Percentiles rank a stretch among this genome's conserved stretches.
Evolutionary conservation across 2,888 invertebrate genomes (phyloP).

Genomic region (Volucella inanis): DNA sequence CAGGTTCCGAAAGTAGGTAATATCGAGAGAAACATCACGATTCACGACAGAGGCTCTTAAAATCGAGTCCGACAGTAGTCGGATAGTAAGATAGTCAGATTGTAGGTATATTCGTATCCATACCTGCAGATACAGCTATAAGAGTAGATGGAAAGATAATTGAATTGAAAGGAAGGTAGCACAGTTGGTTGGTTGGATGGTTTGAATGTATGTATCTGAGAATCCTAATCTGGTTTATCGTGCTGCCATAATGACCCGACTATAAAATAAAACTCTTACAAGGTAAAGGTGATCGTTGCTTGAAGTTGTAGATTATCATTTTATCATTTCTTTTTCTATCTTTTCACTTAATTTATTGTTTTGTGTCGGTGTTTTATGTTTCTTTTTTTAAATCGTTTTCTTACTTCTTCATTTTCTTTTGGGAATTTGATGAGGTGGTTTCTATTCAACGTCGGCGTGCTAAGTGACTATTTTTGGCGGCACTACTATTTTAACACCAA

Average conservation of each 20-base stretch:
- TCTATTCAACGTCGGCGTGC: neutral
- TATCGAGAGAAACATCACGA: slow-evolving; percentile 54
- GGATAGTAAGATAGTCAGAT: slow-evolving; percentile 3
- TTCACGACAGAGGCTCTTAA: slow-evolving; percentile 28
- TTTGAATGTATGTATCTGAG: slow-evolving; percentile 51
- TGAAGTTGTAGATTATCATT: neutral
- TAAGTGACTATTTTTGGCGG: slow-evolving; percentile 20
- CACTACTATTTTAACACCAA: slow-evolving; percentile 4
- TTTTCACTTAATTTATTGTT: slow-evolving; percentile 28
- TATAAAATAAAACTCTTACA: slow-evolving; percentile 71
- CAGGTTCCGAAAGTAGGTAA: slow-evolving; percentile 69
- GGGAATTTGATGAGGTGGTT: neutral
- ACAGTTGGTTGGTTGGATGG: neutral
- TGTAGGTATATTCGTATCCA: slow-evolving; percentile 16
- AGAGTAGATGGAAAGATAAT: slow-evolving; percentile 40
- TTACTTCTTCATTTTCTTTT: slow-evolving; percentile 14
- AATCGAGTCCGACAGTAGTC: neutral
- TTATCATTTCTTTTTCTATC: slow-evolving; percentile 9
- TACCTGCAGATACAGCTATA: neutral
- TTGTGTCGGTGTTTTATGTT: neutral
- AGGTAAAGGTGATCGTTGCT: slow-evolving; percentile 72
- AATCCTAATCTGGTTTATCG: slow-evolving; percentile 71
- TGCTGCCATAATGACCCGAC: slow-evolving; percentile 67
- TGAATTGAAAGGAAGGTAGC: slow-evolving; percentile 50
- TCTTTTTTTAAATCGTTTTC: slow-evolving; percentile 1